Evolutionary conservation across 2,888 invertebrate genomes (phyloP).

Genomic region (Physocephala rufipes): DNA sequence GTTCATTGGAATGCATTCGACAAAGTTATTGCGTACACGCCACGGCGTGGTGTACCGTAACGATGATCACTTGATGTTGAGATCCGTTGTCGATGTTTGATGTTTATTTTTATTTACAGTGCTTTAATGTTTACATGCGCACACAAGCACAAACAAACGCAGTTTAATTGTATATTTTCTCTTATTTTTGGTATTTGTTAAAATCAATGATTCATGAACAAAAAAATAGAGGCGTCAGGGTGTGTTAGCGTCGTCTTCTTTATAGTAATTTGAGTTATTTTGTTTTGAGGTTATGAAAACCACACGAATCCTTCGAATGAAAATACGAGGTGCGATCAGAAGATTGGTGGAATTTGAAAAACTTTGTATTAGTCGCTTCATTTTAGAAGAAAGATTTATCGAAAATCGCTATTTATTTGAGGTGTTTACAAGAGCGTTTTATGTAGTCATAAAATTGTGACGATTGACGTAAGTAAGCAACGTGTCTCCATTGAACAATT

Average conservation of each 20-base stretch:
- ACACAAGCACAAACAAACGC: not conserved
- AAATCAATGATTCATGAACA: constrained; percentile 22
- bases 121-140: constrained; percentile 33
- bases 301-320: no score
- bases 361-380: no score
- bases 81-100: not conserved
- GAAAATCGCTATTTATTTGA: no score
- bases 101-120: constrained; percentile 31
- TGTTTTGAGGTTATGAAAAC: constrained; percentile 1
- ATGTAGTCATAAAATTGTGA: no score
- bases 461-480: no score
- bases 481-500: no score
- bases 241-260: not conserved
- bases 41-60: not conserved
- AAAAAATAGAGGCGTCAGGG: not conserved
- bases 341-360: no score
- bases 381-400: no score
- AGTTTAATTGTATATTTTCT: constrained; percentile 1
- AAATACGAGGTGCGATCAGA: no score
- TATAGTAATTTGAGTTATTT: not conserved
- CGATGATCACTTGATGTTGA: constrained; percentile 16
- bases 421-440: no score
- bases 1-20: constrained; percentile 24
- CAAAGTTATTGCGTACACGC: no score
- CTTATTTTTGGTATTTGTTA: constrained; percentile 19